Conservation (phyloP, 2,797 vertebrate genomes). For the Thalassophryne amazonica region DNA sequence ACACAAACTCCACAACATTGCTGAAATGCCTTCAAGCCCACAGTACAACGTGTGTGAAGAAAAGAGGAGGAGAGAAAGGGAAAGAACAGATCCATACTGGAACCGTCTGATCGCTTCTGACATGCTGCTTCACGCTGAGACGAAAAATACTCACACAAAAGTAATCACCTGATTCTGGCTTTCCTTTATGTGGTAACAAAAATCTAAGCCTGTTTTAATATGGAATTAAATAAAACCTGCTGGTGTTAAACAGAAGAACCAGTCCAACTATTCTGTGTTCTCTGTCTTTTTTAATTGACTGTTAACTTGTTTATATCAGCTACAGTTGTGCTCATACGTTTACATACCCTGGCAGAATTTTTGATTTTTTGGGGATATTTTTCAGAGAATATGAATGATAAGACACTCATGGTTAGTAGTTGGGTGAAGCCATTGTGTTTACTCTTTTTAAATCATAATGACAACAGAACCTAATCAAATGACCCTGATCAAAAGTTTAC, state of each 20-base stretch:
- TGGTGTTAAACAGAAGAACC: background rate
- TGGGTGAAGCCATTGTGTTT: no score
- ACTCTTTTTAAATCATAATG: no score
- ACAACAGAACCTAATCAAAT: no score
- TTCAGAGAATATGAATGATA: no score
- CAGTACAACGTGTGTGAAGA: slow-evolving; percentile 30
- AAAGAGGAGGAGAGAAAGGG: slow-evolving; percentile 6
- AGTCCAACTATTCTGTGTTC: background rate
- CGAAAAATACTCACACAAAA: slow-evolving; percentile 33
- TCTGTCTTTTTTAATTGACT: background rate
- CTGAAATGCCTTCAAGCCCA: slow-evolving; percentile 35
- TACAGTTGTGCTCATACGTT: no score
- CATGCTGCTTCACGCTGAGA: slow-evolving; percentile 56
- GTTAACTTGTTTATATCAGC: no score
- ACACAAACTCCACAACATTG: slow-evolving; percentile 4
- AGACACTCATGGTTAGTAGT: no score
- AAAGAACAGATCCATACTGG: slow-evolving; percentile 24
- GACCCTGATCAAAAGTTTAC: no score
- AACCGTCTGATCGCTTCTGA: slow-evolving; percentile 42
- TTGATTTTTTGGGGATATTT: no score
- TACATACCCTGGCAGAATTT: no score
- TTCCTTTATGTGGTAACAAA: slow-evolving; percentile 10
- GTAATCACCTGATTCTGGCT: slow-evolving; percentile 14
- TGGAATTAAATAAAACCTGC: background rate
- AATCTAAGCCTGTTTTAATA: background rate